Base-by-base conservation (phyloP, 2,797 vertebrate species). In the Brotogeris chrysoptera region DNA sequence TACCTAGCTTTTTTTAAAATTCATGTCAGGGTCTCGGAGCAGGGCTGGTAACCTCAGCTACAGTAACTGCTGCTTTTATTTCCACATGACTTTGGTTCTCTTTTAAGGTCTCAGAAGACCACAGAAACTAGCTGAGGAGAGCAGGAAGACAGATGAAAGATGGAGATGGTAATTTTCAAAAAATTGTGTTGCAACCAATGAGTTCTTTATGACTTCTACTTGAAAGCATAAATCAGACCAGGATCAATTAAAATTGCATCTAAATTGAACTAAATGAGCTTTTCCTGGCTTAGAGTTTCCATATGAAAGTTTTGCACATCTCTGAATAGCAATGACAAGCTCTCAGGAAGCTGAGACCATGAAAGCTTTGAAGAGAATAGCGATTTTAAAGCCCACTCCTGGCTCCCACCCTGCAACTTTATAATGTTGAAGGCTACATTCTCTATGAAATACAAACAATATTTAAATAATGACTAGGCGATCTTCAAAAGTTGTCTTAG, bases 111-210 rank as follows among this genome's bases (percentile, higher is more conserved):
- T 96, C 88, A 43, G 57, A 95, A 95, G 92, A 91, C 92, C 71
- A 28, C 64, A 74, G 16, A 94, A 88, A 90, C 55, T 57, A 87
- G 46, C 82, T 92, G 76, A 93, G 55, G 79, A 84, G 90, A 85
- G 92, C 60, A 88, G 80, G 80, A 86, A 96, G 92, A 96, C 90
- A 96, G 92, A 95, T 90, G 78, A 88, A 89, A 96, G 88, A 95
- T 86, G 60, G 60, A 80, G 71, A 82, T 68, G 64, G 64, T 77
- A 74, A 84, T 90, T 95, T 94, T 85, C 38, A 70, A 86, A 93
- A 88, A 95, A 88, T 46, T 53, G 44, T 73, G 25, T 87, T 93
- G 91, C 38, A 82, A 24, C 83, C 2, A 0, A 41, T 80, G 90
- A 88, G 73, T 93, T 92, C 74, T 88, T 63, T 77, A 89, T 90